These are phyloP conservation scores for Stenolophus ochropezus DNA, from an alignment of 2,888 invertebrate genomes.

Conservation along the genomic window DNA sequence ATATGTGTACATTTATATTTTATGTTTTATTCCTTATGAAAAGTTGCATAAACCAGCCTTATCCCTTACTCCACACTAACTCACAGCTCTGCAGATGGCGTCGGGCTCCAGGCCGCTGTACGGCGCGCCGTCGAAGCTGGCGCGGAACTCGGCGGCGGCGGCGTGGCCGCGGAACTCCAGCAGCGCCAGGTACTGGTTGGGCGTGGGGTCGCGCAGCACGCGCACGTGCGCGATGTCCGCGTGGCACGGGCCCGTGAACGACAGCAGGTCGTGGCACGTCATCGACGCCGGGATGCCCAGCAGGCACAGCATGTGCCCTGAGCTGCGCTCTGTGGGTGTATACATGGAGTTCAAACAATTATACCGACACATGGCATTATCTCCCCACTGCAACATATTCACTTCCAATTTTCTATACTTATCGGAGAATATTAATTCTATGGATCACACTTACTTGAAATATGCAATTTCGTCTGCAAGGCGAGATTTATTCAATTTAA, in stretches of 20 bases:
- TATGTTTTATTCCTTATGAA: too few relatives aligned
- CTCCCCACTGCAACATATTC: too few relatives aligned
- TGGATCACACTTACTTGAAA: too few relatives aligned
- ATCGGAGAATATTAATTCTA: too few relatives aligned
- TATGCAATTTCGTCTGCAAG: too few relatives aligned
- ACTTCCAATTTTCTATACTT: too few relatives aligned
- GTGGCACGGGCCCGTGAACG: constrained; percentile 95
- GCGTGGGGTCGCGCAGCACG: constrained; percentile 92
- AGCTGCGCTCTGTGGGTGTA: not conserved
- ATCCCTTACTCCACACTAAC: too few relatives aligned
- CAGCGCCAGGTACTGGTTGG: constrained; percentile 98
- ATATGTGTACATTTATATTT: too few relatives aligned
- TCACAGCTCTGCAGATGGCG: constrained; percentile 93
- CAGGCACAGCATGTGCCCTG: constrained; percentile 76
- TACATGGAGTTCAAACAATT: too few relatives aligned
- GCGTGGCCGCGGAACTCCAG: constrained; percentile 87
- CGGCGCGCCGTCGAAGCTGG: constrained; percentile 92
- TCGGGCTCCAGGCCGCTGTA: constrained; percentile 96
- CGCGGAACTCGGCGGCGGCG: constrained; percentile 93
- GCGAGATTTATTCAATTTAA: too few relatives aligned
- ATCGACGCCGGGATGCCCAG: constrained; percentile 92
- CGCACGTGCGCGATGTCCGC: constrained; percentile 92
- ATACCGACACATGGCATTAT: too few relatives aligned
- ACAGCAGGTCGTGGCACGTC: constrained; percentile 94
- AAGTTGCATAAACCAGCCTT: too few relatives aligned